phyloP scores from a whole-genome alignment of 1,140 invertebrate genomes.

The Panulirus ornatus region DNA sequence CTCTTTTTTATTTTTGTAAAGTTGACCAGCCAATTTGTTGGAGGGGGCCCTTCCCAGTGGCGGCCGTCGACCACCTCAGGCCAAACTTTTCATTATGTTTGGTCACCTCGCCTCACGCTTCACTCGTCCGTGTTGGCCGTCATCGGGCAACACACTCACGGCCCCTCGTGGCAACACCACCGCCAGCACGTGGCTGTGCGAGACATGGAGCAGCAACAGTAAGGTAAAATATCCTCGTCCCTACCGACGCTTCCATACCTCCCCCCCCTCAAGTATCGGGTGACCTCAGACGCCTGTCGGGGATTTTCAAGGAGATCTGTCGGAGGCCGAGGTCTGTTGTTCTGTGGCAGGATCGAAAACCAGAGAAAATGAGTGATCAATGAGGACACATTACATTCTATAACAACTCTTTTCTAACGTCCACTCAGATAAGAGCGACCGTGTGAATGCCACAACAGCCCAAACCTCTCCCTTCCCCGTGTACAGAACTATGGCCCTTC shows the following conservation, averaged over 20 bases:
- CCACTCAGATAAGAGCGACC: conserved; percentile 29
- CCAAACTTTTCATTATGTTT: not conserved
- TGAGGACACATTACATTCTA: conserved; percentile 56
- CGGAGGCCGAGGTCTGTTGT: too few species aligned
- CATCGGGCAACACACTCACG: too few species aligned
- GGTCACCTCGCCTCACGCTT: not conserved
- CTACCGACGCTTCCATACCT: too few species aligned
- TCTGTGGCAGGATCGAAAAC: not conserved
- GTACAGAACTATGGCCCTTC: not conserved
- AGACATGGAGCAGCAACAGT: too few species aligned
- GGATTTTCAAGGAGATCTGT: too few species aligned
- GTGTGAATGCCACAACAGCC: not conserved
- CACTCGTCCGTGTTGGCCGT: not conserved
- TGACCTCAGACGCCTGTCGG: too few species aligned
- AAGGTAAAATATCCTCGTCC: too few species aligned
- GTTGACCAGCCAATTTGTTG: conserved; percentile 63
- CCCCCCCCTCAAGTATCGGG: too few species aligned
- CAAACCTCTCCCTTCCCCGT: not conserved
- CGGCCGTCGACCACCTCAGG: not conserved
- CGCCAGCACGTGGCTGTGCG: too few species aligned
- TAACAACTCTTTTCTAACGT: conserved; percentile 50
- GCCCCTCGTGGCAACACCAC: too few species aligned
- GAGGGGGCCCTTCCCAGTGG: conserved; percentile 50
- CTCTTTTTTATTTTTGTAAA: conserved; percentile 19
- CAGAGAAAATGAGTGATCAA: conserved; percentile 48